A percentile compares a stretch with the other conserved stretches of the same genome.
Evolutionary conservation across 2,888 invertebrate species (phyloP).

Genomic region (Nemurella pictetii): DNA sequence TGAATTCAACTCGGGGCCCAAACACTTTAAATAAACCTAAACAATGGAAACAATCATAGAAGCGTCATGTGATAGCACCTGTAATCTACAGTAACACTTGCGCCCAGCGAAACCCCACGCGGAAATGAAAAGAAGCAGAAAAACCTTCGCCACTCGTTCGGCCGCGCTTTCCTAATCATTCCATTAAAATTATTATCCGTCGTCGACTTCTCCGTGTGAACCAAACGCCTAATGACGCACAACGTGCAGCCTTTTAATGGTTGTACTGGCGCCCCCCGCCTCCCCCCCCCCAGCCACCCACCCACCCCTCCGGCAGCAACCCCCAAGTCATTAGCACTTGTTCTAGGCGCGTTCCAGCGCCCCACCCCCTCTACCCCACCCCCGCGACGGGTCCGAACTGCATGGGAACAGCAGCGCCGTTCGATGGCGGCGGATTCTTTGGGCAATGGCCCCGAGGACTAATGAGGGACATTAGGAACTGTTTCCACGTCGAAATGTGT

Average conservation of each 20-base stretch:
- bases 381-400: no score
- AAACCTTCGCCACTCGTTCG: background rate
- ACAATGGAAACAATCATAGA: no score
- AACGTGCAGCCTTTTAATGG: conserved; percentile 25
- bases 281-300: conserved; percentile 15
- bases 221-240: conserved; percentile 5
- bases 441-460: conserved; percentile 11
- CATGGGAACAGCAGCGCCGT: background rate
- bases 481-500: conserved; percentile 35
- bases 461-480: conserved; percentile 38
- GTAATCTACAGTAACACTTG: background rate
- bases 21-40: no score
- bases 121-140: background rate
- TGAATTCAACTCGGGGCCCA: no score
- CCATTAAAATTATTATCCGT: conserved; percentile 21
- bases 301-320: background rate
- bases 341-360: background rate
- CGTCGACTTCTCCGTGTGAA: conserved; percentile 22
- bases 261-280: conserved; percentile 5
- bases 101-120: background rate
- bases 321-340: conserved; percentile 27
- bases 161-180: conserved; percentile 17
- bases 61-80: no score
- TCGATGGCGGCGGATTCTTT: background rate
- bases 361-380: background rate